Base-by-base conservation (phyloP, 2,888 invertebrate species). In the Nymphalis urticae region DNA sequence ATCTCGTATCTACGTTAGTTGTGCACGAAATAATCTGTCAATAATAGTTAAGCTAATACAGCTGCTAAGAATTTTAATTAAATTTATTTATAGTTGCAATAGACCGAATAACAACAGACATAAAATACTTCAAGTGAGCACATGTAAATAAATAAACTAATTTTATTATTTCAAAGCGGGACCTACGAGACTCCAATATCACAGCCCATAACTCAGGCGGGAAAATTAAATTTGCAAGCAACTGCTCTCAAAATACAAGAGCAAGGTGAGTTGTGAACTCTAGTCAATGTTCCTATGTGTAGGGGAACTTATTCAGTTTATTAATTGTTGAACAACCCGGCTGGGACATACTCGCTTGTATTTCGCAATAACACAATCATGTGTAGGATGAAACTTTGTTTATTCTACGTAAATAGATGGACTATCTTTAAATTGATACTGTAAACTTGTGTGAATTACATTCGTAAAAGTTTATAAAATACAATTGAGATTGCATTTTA, bases 191-290 rank as follows among this genome's bases (percentile, higher is more conserved):
- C 64, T 73, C 75, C 77, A 79, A 80, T 81, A 80, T 76, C 72
- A 73, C 67, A 67, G 72, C 73, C 73, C 75, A 75, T 79, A 82
- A 80, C 76, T 79, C 76, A 76, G 64, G 50, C 74, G 64, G 64
- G 73, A 69, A 78, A 80, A 79, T 82, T 80, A 75, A 79, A 81
- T 82, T 81, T 78, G 77, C 77, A 79, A 75, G 75, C 75, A 71
- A 75, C 68, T 73, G 72, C 75, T 74, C 73, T 75, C 78, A 75
- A 78, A 81, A 77, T 75, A 72, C 76, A 64, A 54, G 36, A 59
- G 61, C 60, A 50, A 56, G 48, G 54, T 60, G 67, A 64, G 51
- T 61, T 62, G 61, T 62, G 62, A 51, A 67, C 56, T 59, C 62
- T 51, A 68, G 64, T 67, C 67, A 59, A 62, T 63, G 50, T 62